A percentile compares a stretch with the other conserved stretches of the same genome.
phyloP scores from a whole-genome alignment of 1,140 invertebrate species.

The Coelopa frigida region DNA sequence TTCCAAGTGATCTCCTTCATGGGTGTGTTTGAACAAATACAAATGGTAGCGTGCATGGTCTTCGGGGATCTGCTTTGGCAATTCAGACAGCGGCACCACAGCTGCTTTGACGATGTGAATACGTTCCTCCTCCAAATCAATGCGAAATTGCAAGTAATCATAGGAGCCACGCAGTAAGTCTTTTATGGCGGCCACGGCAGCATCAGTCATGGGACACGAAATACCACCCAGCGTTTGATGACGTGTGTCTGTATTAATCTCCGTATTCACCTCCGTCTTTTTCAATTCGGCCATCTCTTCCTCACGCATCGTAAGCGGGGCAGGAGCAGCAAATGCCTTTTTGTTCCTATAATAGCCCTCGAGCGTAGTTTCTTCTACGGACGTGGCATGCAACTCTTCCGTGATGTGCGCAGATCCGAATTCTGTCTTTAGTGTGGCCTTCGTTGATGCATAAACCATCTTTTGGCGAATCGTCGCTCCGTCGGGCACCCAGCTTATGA shows the following conservation, averaged over 20 bases:
- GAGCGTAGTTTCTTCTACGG: conserved; percentile 70
- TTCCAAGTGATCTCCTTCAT: conserved; percentile 84
- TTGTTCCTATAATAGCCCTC: conserved; percentile 76
- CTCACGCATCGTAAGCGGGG: conserved; percentile 81
- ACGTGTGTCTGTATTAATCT: conserved; percentile 75
- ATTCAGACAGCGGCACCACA: conserved; percentile 53
- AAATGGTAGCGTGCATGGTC: conserved; percentile 88
- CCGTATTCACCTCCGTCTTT: conserved; percentile 65
- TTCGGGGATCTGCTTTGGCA: conserved; percentile 70
- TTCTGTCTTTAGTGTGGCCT: conserved; percentile 93
- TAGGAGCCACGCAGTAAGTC: conserved; percentile 58
- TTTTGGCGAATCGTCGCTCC: conserved; percentile 84
- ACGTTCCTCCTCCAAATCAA: conserved; percentile 49
- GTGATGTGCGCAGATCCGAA: conserved; percentile 88
- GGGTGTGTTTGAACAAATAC: conserved; percentile 82
- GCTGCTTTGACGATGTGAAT: conserved; percentile 55
- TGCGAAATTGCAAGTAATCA: conserved; percentile 71
- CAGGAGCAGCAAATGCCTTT: conserved; percentile 68
- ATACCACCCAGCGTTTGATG: conserved; percentile 89
- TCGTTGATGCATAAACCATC: conserved; percentile 98
- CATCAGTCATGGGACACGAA: conserved; percentile 82
- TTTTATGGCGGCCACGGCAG: conserved; percentile 66
- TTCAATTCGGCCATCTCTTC: conserved; percentile 79
- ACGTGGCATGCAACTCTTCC: conserved; percentile 38
- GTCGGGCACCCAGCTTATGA: conserved; percentile 93